Evolutionary conservation across 2,888 invertebrate species (phyloP).

Genomic region (Tenthredo scrophulariae): DNA sequence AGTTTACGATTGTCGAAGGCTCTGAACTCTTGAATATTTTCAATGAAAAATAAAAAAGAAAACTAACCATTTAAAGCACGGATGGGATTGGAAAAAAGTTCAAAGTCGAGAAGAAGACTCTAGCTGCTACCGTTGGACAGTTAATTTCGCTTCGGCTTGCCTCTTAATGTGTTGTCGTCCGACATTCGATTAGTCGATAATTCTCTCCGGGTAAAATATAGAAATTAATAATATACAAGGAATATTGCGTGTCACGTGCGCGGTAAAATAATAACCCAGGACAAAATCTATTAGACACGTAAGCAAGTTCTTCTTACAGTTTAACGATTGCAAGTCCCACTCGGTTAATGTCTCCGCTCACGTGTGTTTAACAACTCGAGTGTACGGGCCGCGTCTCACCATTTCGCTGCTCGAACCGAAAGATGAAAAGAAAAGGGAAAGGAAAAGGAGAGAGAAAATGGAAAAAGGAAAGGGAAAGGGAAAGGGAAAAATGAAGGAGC

Average conservation of each 20-base stretch:
- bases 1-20: conserved; percentile 51
- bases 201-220: conserved; percentile 29
- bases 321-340: conserved; percentile 57
- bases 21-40: conserved; percentile 41
- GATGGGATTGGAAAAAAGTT: conserved; percentile 36
- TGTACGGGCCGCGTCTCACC: background rate
- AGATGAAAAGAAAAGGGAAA: background rate
- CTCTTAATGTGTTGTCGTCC: conserved; percentile 39
- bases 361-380: conserved; percentile 17
- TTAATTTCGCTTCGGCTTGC: conserved; percentile 44
- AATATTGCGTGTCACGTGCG: conserved; percentile 69
- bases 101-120: conserved; percentile 12
- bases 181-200: conserved; percentile 52
- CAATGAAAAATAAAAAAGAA: background rate
- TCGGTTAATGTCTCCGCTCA: conserved; percentile 49
- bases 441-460: background rate
- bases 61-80: conserved; percentile 26
- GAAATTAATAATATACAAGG: conserved; percentile 45
- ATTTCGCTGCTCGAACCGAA: background rate
- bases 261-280: conserved; percentile 71
- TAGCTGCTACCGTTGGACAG: conserved; percentile 37
- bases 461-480: background rate
- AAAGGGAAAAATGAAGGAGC: background rate
- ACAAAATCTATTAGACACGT: conserved; percentile 72
- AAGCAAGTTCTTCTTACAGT: conserved; percentile 59